phyloP scores from a whole-genome alignment of 2,797 vertebrate species.

The Takifugu ocellatus region DNA sequence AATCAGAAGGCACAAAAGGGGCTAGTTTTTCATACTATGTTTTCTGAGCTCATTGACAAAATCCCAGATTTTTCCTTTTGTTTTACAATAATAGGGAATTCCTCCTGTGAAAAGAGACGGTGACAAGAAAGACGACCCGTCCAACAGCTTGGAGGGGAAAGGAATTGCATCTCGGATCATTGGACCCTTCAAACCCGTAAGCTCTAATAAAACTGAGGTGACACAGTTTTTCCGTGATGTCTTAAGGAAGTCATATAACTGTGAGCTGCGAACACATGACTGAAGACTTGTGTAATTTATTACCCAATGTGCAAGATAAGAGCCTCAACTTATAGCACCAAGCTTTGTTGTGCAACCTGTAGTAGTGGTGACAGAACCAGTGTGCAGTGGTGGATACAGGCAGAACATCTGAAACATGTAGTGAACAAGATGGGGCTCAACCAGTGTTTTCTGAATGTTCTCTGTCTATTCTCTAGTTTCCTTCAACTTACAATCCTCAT shows the following conservation, averaged over 20 bases:
- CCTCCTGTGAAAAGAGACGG: constrained; percentile 86
- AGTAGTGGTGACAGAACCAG: neutral
- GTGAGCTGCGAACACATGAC: constrained; percentile 9
- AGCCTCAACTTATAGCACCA: neutral
- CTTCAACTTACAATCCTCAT: constrained; percentile 94
- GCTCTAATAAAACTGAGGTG: constrained; percentile 32
- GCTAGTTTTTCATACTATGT: neutral
- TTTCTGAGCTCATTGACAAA: neutral
- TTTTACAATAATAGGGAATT: constrained; percentile 53
- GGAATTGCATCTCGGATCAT: constrained; percentile 93
- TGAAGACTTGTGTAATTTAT: neutral
- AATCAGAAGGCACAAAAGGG: neutral
- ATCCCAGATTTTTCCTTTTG: constrained; percentile 6
- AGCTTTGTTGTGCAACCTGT: neutral
- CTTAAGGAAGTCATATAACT: constrained; percentile 1
- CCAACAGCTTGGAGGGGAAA: constrained; percentile 82
- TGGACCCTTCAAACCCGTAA: constrained; percentile 92
- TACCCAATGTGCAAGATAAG: too few relatives aligned
- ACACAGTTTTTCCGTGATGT: neutral
- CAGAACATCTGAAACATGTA: neutral
- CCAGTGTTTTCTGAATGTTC: neutral
- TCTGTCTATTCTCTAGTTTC: constrained; percentile 78
- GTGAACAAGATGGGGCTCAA: neutral
- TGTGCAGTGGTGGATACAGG: neutral
- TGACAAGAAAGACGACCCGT: constrained; percentile 79